Conservation (phyloP, 23 tunicate genomes). For the Styela clava region DNA sequence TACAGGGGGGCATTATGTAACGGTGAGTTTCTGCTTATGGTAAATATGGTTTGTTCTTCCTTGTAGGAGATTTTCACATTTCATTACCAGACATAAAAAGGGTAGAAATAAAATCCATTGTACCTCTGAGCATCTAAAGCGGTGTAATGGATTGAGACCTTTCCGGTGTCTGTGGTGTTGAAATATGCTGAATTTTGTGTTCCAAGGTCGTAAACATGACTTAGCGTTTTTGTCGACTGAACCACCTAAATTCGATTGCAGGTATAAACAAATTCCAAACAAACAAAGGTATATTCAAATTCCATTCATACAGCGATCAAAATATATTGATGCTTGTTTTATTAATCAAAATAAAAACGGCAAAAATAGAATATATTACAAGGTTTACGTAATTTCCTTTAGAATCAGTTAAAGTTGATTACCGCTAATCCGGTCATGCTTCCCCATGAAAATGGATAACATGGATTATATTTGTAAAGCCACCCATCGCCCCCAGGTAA, state of each 20-base stretch:
- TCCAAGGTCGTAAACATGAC: constrained; percentile 19
- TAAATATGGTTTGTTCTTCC: no score
- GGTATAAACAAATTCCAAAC: neutral
- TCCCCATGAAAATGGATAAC: constrained; percentile 41
- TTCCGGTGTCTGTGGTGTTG: neutral
- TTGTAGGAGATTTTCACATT: no score
- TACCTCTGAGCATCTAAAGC: constrained; percentile 18
- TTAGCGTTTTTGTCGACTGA: constrained; percentile 2
- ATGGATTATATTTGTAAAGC: constrained; percentile 72
- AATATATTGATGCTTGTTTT: no score
- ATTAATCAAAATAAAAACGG: no score
- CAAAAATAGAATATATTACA: no score
- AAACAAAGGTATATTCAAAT: neutral
- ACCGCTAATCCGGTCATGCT: constrained; percentile 59
- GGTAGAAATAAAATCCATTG: no score
- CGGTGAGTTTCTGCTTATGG: no score
- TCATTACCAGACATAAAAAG: no score
- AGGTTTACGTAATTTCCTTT: no score
- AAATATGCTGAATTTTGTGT: constrained; percentile 26
- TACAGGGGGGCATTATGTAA: no score
- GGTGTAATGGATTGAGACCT: constrained; percentile 31
- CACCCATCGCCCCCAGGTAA: constrained; percentile 28
- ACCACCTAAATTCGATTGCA: constrained; percentile 4
- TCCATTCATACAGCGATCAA: no score
- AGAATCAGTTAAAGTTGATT: no score